Evolutionary conservation across 2,113 vertebrate species (phyloP).

Genomic region (Scopus umbretta): DNA sequence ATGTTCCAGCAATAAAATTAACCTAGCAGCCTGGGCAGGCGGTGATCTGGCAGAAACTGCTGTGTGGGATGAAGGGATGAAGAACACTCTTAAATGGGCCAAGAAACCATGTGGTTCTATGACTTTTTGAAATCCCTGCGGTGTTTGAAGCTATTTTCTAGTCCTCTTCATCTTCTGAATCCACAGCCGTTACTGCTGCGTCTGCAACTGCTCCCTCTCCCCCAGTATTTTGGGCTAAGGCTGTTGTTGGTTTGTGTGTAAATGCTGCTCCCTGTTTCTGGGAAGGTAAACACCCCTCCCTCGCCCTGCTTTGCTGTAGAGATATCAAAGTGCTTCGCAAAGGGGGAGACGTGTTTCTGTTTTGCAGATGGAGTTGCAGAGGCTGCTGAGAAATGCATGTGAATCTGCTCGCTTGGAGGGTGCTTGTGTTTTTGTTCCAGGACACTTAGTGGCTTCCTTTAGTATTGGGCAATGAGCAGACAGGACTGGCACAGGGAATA

Average conservation of each 20-base stretch:
- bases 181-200: neutral
- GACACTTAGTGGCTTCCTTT: neutral
- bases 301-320: neutral
- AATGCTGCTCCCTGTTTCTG: neutral
- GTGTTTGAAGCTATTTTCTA: constrained; percentile 24
- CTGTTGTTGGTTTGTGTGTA: neutral
- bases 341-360: neutral
- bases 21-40: neutral
- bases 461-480: neutral
- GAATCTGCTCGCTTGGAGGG: neutral
- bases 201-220: neutral
- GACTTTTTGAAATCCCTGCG: neutral
- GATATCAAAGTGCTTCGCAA: neutral
- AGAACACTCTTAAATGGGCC: neutral
- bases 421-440: neutral
- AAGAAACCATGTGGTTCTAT: constrained; percentile 2
- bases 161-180: neutral
- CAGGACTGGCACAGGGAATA: neutral
- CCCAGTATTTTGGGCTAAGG: neutral
- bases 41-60: constrained; percentile 31
- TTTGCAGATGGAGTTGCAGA: neutral
- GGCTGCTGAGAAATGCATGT: neutral
- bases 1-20: constrained; percentile 23
- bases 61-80: constrained; percentile 45
- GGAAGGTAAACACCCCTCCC: constrained; percentile 4